Conservation (phyloP, 64 coral and sea anemone genomes). For the Porites australiensis region DNA sequence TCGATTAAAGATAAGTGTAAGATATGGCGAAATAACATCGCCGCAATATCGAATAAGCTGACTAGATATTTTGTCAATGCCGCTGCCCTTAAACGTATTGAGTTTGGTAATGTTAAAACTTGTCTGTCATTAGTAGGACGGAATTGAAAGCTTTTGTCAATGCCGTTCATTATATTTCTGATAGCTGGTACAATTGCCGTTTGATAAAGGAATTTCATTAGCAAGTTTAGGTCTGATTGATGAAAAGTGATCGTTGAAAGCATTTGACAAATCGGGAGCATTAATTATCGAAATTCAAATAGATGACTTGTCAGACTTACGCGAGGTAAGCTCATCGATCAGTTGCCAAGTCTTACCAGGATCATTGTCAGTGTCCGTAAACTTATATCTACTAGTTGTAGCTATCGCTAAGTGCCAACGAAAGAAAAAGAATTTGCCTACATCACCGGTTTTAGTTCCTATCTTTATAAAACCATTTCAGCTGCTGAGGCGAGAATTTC, state of each 20-base stretch:
- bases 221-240: not conserved
- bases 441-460: no score
- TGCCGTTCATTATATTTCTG: not conserved
- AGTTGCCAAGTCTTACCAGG: not conserved
- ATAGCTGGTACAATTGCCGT: not conserved
- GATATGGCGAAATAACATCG: not conserved
- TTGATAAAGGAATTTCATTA: not conserved
- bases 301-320: not conserved
- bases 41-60: not conserved
- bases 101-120: conserved; percentile 10
- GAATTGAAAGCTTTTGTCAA: conserved; percentile 19
- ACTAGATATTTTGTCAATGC: not conserved
- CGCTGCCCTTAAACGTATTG: conserved; percentile 13
- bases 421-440: no score
- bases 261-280: not conserved
- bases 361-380: not conserved
- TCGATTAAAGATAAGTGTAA: not conserved
- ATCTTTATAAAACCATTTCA: no score
- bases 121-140: not conserved
- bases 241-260: conserved; percentile 2
- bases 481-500: no score
- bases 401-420: no score
- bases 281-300: not conserved
- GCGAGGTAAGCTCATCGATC: not conserved
- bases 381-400: not conserved